A percentile compares a stretch with the other conserved stretches of the same genome.
These are phyloP conservation scores for Sceliomorpha sp. DNA, from an alignment of 2,888 invertebrate species.

Conservation along the genomic window DNA sequence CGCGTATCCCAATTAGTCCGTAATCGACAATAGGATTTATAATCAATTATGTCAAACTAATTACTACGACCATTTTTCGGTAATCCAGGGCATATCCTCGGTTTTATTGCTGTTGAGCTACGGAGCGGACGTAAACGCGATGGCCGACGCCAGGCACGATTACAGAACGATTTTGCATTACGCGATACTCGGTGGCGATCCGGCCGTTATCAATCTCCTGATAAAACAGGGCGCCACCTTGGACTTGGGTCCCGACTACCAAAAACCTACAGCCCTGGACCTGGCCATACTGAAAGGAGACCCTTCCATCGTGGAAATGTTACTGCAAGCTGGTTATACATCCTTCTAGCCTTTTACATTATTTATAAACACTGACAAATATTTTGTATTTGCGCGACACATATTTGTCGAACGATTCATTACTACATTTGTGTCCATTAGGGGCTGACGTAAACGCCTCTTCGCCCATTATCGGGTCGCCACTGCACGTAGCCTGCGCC, in stretches of 20 bases:
- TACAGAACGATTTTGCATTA: slow-evolving; percentile 94
- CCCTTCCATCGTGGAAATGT: slow-evolving; percentile 85
- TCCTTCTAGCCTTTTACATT: neutral
- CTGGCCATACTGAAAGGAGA: slow-evolving; percentile 92
- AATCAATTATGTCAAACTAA: too few relatives aligned
- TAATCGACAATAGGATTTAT: too few relatives aligned
- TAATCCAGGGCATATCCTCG: slow-evolving; percentile 87
- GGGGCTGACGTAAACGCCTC: slow-evolving; percentile 90
- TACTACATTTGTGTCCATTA: too few relatives aligned
- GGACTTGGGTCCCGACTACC: slow-evolving; percentile 83
- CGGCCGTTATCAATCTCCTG: slow-evolving; percentile 87
- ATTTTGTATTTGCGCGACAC: neutral
- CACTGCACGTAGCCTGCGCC: slow-evolving; percentile 91
- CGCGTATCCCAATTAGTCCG: slow-evolving; percentile 9
- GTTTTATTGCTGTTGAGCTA: slow-evolving; percentile 88
- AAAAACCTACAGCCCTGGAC: slow-evolving; percentile 90
- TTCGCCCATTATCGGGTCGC: slow-evolving; percentile 90
- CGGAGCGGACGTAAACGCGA: slow-evolving; percentile 93
- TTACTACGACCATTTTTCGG: too few relatives aligned
- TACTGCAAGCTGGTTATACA: slow-evolving; percentile 85
- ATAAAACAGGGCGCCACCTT: slow-evolving; percentile 91
- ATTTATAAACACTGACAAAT: neutral
- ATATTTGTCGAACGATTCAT: too few relatives aligned
- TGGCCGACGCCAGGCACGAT: slow-evolving; percentile 92
- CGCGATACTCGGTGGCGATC: slow-evolving; percentile 89